Percentiles rank a stretch among this genome's conserved stretches.
Conservation (phyloP, 2,797 vertebrate species). For the Sebastes aleutianus region DNA sequence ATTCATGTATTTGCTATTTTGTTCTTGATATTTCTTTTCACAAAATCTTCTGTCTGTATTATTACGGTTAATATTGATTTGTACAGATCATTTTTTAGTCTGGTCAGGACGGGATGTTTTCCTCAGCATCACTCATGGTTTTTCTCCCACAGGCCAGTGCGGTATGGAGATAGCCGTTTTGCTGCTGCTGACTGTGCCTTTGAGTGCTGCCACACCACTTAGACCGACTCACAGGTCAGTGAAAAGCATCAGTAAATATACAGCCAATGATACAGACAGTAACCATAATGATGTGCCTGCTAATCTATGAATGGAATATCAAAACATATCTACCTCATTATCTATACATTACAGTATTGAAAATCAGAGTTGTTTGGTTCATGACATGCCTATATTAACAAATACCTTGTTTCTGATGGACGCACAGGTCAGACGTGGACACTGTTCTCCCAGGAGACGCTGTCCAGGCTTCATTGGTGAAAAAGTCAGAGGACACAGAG, state of each 20-base stretch:
- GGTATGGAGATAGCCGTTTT: slow-evolving; percentile 78
- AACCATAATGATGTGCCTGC: neutral
- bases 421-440: slow-evolving; percentile 58
- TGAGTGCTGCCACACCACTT: slow-evolving; percentile 65
- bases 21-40: neutral
- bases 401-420: slow-evolving; percentile 10
- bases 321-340: neutral
- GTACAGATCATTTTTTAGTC: neutral
- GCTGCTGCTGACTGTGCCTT: slow-evolving; percentile 71
- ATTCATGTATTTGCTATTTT: neutral
- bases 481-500: slow-evolving; percentile 33
- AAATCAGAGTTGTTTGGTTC: neutral
- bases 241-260: neutral
- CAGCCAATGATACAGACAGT: neutral
- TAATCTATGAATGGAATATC: neutral
- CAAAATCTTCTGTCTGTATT: neutral
- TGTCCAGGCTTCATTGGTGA: slow-evolving; percentile 22
- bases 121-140: neutral
- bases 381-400: neutral
- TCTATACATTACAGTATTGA: neutral
- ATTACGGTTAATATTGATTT: neutral
- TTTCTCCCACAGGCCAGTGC: slow-evolving; percentile 50
- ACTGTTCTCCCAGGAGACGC: slow-evolving; percentile 9
- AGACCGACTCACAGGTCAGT: slow-evolving; percentile 62
- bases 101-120: neutral